Percentiles rank a stretch among this genome's conserved stretches.
Evolutionary conservation across 2,113 vertebrate species (phyloP).

Genomic region (Pangasianodon hypophthalmus): DNA sequence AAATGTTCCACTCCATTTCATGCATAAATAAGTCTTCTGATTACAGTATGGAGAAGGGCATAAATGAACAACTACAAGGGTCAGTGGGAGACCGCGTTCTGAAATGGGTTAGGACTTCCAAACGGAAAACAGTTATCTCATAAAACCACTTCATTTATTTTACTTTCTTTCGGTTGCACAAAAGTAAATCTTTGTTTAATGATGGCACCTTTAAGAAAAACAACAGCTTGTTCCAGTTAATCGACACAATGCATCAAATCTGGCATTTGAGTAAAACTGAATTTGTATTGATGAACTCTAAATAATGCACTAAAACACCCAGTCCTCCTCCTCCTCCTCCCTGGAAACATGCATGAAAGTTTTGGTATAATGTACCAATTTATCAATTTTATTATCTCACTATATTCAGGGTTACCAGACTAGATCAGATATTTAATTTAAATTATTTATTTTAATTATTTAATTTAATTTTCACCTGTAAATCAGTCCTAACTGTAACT

Average conservation of each 20-base stretch:
- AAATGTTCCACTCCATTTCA: conserved; percentile 48
- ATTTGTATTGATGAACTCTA: conserved; percentile 20
- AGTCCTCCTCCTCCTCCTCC: neutral
- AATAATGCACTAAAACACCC: neutral
- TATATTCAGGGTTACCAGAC: neutral
- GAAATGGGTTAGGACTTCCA: conserved; percentile 31
- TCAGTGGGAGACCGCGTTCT: conserved; percentile 20
- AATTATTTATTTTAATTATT: neutral
- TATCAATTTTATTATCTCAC: neutral
- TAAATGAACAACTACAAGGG: conserved; percentile 36
- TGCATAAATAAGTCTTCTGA: conserved; percentile 43
- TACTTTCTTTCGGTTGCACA: conserved; percentile 22
- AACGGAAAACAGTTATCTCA: conserved; percentile 48
- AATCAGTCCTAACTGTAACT: neutral
- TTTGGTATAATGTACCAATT: neutral
- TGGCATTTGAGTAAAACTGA: neutral
- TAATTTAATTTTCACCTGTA: neutral
- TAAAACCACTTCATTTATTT: conserved; percentile 33
- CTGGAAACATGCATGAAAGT: neutral
- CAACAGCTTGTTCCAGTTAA: neutral
- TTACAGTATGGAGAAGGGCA: conserved; percentile 41
- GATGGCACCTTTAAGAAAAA: conserved; percentile 40
- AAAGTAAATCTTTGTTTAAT: conserved; percentile 48
- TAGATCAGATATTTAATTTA: neutral
- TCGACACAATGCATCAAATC: conserved; percentile 7